A percentile compares a stretch with the other conserved stretches of the same genome.
Evolutionary conservation across 2,113 vertebrate species (phyloP).

Genomic region (Paramisgurnus dabryanus): DNA sequence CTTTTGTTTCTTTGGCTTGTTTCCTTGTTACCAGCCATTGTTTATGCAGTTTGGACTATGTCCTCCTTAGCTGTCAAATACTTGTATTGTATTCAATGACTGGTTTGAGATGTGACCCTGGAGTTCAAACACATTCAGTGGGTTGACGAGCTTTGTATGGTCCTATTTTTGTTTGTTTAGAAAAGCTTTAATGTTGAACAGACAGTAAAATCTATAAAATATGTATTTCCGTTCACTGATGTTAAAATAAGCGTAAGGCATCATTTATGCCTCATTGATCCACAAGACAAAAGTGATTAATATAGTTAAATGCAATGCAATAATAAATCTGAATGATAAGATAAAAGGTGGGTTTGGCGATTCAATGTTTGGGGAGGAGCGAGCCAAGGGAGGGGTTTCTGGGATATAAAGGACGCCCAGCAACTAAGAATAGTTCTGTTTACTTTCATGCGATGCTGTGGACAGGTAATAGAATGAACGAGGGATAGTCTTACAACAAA

Average conservation of each 20-base stretch:
- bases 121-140: background rate
- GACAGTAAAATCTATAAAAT: background rate
- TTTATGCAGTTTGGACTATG: constrained; percentile 63
- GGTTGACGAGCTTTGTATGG: constrained; percentile 7
- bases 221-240: background rate
- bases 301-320: background rate
- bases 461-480: constrained; percentile 21
- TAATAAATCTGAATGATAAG: constrained; percentile 22
- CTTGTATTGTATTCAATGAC: constrained; percentile 1
- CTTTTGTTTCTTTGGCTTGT: background rate
- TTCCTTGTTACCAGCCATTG: constrained; percentile 34
- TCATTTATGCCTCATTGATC: background rate
- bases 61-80: constrained; percentile 34
- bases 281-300: background rate
- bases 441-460: constrained; percentile 36
- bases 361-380: constrained; percentile 60
- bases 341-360: constrained; percentile 53
- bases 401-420: constrained; percentile 64
- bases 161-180: background rate
- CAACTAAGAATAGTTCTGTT: constrained; percentile 68
- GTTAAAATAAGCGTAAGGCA: too few species aligned
- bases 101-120: constrained; percentile 6
- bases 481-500: constrained; percentile 10
- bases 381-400: constrained; percentile 40
- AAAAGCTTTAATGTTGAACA: too few species aligned